Base-by-base conservation (phyloP, 2,888 invertebrate species). In the Taenaris catops region DNA sequence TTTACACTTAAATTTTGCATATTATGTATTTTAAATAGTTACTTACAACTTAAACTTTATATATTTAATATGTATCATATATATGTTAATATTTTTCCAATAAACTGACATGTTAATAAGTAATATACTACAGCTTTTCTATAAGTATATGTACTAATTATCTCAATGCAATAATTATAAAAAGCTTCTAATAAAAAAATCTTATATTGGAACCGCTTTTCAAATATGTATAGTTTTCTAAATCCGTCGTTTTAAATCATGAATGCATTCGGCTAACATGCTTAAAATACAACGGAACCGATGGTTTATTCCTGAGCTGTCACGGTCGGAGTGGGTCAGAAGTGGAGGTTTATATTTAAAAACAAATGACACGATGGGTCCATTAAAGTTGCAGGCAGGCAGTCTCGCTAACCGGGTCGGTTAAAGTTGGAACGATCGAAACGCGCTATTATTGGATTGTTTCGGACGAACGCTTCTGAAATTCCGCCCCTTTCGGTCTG, bases 341-440 rank as follows among this genome's bases (percentile, higher is more conserved):
- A 58, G 54, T 53, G 58, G 55, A 48, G 58, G 62, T 58, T 68
- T 74, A 73, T 71, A 78, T 79, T 79, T 80, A 68, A 78, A 78
- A 78, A 69, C 62, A 70, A 71, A 66, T 66, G 70, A 71, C 69
- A 65, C 58, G 60, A 51, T 60, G 63, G 57, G 49, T 74, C 67
- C 75, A 83, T 84, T 86, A 83, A 78, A 63, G 58, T 72, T 78
- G 71, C 73, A 83, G 53, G 49, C 57, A 59, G 48, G 42, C 71
- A 74, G 72, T 69, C 67, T 64, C 69, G 59, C 59, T 59, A 72
- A 69, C 69, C 65, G 60, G 79, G 75, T 72, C 73, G 68, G 66
- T 61, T 84, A 83, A 72, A 80, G 69, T 74, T 60, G 72, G 76
- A 69, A 49, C 73, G 73, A 78, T 84, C 78, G 79, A 79, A 80